phyloP scores from a whole-genome alignment of 2,888 invertebrate species.

The Lamellibrachia satsuma region DNA sequence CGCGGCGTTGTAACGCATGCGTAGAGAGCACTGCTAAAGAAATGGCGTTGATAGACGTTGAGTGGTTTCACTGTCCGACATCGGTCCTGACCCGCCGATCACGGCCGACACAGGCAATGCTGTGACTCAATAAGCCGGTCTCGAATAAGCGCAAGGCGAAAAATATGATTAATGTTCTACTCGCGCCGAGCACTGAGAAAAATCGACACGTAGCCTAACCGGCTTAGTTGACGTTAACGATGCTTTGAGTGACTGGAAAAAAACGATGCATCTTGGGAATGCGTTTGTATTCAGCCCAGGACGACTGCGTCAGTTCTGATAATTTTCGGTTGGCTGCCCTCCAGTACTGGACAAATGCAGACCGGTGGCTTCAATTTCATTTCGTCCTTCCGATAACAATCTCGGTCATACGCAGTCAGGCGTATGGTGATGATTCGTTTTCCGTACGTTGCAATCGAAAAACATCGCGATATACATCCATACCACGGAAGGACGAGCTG shows the following conservation, averaged over 20 bases:
- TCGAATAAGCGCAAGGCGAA: background rate
- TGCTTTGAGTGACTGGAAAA: background rate
- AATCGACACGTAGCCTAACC: background rate
- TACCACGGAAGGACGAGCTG: background rate
- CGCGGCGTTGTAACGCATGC: background rate
- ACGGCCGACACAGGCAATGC: background rate
- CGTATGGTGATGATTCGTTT: background rate
- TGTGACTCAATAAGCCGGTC: background rate
- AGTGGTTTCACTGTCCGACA: background rate
- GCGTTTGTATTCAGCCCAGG: background rate
- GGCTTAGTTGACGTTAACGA: conserved; percentile 1
- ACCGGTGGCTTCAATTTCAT: background rate
- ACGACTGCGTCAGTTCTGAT: background rate
- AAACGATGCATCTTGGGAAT: background rate
- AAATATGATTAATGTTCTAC: background rate
- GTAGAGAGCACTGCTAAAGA: background rate
- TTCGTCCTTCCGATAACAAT: conserved; percentile 17
- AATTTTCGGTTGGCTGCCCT: background rate
- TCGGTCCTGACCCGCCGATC: background rate
- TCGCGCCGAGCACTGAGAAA: background rate
- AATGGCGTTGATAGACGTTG: background rate
- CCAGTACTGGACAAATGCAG: background rate
- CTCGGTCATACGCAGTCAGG: background rate
- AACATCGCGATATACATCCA: background rate
- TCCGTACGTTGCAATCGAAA: background rate